Evolutionary conservation across 2,888 invertebrate genomes (phyloP), one percentile per base, ranked within the genome.

Genomic region (Diachrysia chrysitis): DNA sequence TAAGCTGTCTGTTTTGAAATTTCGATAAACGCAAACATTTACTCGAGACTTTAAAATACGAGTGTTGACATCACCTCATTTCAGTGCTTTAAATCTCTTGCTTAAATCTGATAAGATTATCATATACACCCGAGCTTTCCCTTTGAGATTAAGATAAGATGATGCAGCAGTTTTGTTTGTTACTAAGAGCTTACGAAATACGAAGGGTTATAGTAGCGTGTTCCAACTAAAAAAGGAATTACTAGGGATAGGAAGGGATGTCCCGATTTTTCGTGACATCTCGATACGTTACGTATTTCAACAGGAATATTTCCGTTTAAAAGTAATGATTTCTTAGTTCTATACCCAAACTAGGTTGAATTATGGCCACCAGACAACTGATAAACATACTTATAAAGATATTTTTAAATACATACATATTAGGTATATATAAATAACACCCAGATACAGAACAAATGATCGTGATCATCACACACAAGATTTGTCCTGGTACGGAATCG

Each of bases 211-310:
- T 21, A 35, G 35, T 56, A 60, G 53, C 51, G 25, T 69, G 59
- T 29, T 14, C 10, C 12, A 10, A 62, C 6, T 14, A n/a, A 14
- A 4, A 0, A 53, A 61, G 53, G 32, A 5, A 25, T 53, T 57
- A 21, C 25, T 17, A 23, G 51, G 63, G 58, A 60, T 63, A 51
- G 57, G 29, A 19, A 16, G 63, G 58, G 61, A 72, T 57, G 21
- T 71, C 61, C 58, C 74, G 72, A 59, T 64, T 59, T 66, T 63
- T 64, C 53, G 63, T 23, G 63, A 74, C 17, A 48, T 74, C 63
- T 55, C 74, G 58, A 17, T 9, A 53, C 2, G 61, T 61, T 56
- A 53, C 71, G 46, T 23, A 10, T 17, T 16, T 12, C 6, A 7
- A 46, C n/a, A 16, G 59, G 5, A 14, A 51, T 19, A 12, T 25